phyloP scores from a whole-genome alignment of 2,113 vertebrate species.

The Apteryx mantelli region DNA sequence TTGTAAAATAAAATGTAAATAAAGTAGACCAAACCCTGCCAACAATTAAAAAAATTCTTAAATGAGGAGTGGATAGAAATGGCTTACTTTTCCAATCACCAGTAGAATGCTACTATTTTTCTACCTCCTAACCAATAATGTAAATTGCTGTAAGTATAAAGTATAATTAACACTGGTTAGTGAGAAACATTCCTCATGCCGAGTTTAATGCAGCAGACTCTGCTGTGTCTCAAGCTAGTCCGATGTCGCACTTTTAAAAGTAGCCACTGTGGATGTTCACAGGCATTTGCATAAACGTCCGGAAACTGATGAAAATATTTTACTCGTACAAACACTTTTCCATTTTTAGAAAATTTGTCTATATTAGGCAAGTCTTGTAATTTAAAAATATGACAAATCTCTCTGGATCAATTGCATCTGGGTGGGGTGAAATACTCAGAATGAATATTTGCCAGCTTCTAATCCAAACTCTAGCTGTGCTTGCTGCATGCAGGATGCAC shows the following conservation, averaged over 20 bases:
- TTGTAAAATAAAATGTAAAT: not conserved
- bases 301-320: not conserved
- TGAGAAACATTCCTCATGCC: not conserved
- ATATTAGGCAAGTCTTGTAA: not conserved
- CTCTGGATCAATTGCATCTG: not conserved
- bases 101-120: not conserved
- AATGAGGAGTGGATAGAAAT: not conserved
- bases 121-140: not conserved
- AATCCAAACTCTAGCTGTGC: not conserved
- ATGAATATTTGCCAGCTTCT: not conserved
- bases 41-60: not conserved
- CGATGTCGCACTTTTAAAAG: not conserved
- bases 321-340: accelerated
- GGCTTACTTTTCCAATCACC: too few species aligned
- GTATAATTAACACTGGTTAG: not conserved
- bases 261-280: not conserved
- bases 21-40: not conserved
- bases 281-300: not conserved
- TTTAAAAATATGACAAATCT: not conserved
- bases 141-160: not conserved
- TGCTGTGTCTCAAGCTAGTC: not conserved
- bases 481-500: not conserved
- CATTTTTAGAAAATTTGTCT: not conserved
- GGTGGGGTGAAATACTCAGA: not conserved
- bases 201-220: not conserved